Evolutionary conservation across 2,888 invertebrate species (phyloP).

Genomic region (Rugalucina vietnamica): DNA sequence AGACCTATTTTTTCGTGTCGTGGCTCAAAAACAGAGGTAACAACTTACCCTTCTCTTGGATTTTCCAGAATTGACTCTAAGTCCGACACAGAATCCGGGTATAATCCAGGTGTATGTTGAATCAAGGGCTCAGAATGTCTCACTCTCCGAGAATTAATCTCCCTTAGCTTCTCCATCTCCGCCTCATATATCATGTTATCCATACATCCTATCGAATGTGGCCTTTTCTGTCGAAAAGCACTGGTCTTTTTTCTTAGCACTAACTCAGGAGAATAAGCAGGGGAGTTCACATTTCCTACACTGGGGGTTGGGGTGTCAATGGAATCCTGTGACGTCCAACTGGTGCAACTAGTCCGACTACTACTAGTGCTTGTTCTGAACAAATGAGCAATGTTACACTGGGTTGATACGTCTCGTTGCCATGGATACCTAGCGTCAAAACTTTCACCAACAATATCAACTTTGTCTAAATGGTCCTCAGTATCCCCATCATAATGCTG

Average conservation of each 20-base stretch:
- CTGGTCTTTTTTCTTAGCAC: slow-evolving; percentile 20
- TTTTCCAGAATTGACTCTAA: slow-evolving; percentile 74
- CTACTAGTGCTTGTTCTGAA: slow-evolving; percentile 25
- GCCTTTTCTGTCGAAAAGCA: slow-evolving; percentile 38
- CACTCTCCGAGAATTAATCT: slow-evolving; percentile 46
- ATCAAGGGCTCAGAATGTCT: slow-evolving; percentile 59
- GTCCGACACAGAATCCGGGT: slow-evolving; percentile 68
- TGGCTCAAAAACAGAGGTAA: too few relatives aligned
- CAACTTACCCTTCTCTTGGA: slow-evolving; percentile 61
- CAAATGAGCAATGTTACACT: slow-evolving; percentile 68
- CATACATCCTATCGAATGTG: slow-evolving; percentile 64
- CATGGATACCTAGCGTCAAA: slow-evolving; percentile 77
- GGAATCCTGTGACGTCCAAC: slow-evolving; percentile 16
- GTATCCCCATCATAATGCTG: not conserved
- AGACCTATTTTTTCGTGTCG: too few relatives aligned
- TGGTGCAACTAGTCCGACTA: slow-evolving; percentile 22
- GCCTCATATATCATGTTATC: slow-evolving; percentile 54
- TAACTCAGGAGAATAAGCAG: not conserved
- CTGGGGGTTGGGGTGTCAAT: slow-evolving; percentile 2
- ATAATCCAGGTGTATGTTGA: not conserved
- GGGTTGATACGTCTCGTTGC: slow-evolving; percentile 78
- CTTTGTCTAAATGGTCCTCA: slow-evolving; percentile 34
- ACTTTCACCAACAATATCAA: slow-evolving; percentile 79
- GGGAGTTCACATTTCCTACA: not conserved
- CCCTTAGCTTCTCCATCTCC: slow-evolving; percentile 63